phyloP scores from a whole-genome alignment of 2,113 vertebrate genomes.

The Herpetotheres cachinnans region DNA sequence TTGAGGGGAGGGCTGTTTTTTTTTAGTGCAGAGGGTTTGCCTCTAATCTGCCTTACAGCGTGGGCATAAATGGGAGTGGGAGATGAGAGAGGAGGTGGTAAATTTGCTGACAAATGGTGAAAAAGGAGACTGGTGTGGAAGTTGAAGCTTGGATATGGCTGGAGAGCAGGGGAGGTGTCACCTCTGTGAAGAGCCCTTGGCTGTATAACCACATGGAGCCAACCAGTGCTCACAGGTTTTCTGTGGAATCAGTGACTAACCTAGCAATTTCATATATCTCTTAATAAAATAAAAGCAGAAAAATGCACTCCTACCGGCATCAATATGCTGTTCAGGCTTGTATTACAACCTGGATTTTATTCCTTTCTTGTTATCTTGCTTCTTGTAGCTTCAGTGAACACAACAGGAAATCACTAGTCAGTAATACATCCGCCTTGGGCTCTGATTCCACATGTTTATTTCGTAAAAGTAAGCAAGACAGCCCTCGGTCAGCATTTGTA shows the following conservation, averaged over 20 bases:
- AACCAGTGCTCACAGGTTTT: background rate
- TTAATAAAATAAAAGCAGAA: background rate
- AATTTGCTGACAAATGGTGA: background rate
- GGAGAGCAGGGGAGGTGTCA: background rate
- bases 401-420: background rate
- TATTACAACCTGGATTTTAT: constrained; percentile 31
- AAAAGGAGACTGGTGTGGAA: background rate
- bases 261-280: background rate
- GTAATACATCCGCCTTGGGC: background rate
- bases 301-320: background rate
- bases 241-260: background rate
- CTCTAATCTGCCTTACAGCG: background rate
- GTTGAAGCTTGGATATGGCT: background rate
- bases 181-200: background rate
- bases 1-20: rapidly evolving
- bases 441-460: background rate
- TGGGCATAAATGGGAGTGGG: background rate
- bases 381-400: background rate
- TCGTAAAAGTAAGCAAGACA: background rate
- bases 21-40: background rate
- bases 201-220: background rate
- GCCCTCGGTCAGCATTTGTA: background rate
- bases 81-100: background rate
- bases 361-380: background rate
- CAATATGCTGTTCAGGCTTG: background rate